Evolutionary conservation across 2,888 invertebrate species (phyloP), one percentile per base, ranked within the genome.

Genomic region (Cantharis lateralis): DNA sequence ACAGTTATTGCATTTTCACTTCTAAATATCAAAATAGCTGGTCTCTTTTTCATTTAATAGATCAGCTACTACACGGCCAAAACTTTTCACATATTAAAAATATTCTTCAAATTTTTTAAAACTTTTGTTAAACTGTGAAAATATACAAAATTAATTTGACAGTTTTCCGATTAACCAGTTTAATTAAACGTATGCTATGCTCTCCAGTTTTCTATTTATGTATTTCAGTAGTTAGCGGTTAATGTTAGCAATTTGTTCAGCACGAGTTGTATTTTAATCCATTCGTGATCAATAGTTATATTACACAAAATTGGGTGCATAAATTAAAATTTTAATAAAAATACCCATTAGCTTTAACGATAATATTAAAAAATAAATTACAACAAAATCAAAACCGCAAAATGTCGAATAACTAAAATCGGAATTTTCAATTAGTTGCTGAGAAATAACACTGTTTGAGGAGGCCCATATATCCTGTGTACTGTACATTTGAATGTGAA

Each of bases 1-100:
- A 87, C 88, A 88, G 87, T 88, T 88, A 88, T 88, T 88, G 87
- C 88, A 87, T 88, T 88, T 87, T 86, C 87, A 78, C 78, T 78
- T 78, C 72, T 28, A 76, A 73, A 78, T 78, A 76, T 78, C 78
- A 78, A 73, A 76, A 78, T 64, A 62, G 71, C 69, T 75, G 64
- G 69, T 64, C 24, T 71, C 69, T 77, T 69, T 72, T 70, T 68
- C 62, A 72, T 77, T 77, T 74, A 77, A 77, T 77, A 75, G 74
- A 48, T 48, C n/a, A 48, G n/a, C n/a, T n/a, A n/a, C 2, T n/a
- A 48, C 13, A 13, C 5, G 48, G n/a, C n/a, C 1, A 48, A 13
- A 48, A 48, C n/a, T 48, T 48, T 48, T n/a, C 48, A n/a, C 48
- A n/a, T 48, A 48, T 48, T 48, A 48, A 48, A 32, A 48, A 48